These are phyloP conservation scores for Mandrillus leucophaeus DNA, from an alignment of 2,113 vertebrate species.

Conservation along the genomic window DNA sequence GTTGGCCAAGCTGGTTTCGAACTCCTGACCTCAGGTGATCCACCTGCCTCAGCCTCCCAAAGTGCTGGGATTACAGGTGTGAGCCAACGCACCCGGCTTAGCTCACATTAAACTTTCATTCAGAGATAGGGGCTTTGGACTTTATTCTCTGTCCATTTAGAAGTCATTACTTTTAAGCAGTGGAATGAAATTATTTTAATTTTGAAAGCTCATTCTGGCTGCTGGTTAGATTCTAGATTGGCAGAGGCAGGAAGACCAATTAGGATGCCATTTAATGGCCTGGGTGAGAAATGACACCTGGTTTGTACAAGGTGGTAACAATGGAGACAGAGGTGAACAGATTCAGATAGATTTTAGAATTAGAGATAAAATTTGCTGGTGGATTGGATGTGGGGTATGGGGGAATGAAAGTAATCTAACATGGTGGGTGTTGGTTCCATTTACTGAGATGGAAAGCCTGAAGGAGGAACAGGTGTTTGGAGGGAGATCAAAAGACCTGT, in stretches of 20 bases:
- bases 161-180: neutral
- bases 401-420: neutral
- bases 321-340: neutral
- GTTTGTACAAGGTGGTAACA: neutral
- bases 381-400: neutral
- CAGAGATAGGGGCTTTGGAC: neutral
- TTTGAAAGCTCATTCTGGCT: neutral
- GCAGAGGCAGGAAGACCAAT: neutral
- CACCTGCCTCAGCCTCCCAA: no score
- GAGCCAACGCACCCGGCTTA: neutral
- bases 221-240: neutral
- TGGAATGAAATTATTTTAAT: neutral
- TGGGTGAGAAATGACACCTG: conserved; percentile 4
- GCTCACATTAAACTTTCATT: neutral
- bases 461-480: neutral
- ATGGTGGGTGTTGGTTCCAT: neutral
- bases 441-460: neutral
- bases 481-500: neutral
- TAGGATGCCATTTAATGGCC: neutral
- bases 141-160: neutral
- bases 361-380: neutral
- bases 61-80: no score
- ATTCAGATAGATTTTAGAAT: neutral
- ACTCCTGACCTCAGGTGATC: no score
- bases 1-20: no score